These are phyloP conservation scores for Pangasius macronema DNA, from an alignment of 2,797 vertebrate genomes.

Conservation along the genomic window DNA sequence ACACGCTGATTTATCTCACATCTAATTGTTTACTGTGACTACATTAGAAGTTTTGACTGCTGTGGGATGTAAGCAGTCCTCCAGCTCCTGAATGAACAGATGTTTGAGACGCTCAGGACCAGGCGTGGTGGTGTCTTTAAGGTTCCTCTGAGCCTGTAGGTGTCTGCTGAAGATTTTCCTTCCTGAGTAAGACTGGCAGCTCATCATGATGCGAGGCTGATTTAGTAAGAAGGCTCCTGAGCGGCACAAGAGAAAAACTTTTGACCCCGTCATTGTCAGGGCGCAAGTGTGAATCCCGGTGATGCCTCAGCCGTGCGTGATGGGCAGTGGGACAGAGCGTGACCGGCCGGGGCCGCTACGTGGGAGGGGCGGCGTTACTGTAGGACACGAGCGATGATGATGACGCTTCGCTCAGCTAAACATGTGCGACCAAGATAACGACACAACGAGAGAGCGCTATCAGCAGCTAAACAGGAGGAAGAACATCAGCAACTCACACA, in stretches of 20 bases:
- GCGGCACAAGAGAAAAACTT: not conserved
- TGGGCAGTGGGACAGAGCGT: not conserved
- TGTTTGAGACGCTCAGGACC: not conserved
- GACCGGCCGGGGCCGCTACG: not conserved
- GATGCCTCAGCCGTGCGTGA: not conserved
- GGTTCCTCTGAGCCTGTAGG: not conserved
- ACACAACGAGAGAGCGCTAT: constrained; percentile 39
- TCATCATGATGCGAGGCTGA: not conserved
- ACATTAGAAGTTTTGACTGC: not conserved
- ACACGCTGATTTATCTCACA: not conserved
- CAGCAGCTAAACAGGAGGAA: constrained; percentile 47
- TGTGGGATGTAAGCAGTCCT: not conserved
- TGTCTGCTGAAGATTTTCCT: not conserved
- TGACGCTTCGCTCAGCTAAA: not conserved
- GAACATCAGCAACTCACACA: not conserved
- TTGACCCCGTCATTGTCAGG: not conserved
- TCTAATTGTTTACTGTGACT: not conserved
- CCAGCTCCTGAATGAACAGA: not conserved
- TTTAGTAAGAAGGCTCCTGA: not conserved
- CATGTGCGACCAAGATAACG: not conserved
- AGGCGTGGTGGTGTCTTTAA: not conserved
- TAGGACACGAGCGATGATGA: not conserved
- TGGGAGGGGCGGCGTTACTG: not conserved
- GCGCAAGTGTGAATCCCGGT: not conserved
- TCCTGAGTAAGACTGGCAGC: not conserved